phyloP scores from a whole-genome alignment of 2,888 invertebrate species.

The Onthophagus sagittarius region DNA sequence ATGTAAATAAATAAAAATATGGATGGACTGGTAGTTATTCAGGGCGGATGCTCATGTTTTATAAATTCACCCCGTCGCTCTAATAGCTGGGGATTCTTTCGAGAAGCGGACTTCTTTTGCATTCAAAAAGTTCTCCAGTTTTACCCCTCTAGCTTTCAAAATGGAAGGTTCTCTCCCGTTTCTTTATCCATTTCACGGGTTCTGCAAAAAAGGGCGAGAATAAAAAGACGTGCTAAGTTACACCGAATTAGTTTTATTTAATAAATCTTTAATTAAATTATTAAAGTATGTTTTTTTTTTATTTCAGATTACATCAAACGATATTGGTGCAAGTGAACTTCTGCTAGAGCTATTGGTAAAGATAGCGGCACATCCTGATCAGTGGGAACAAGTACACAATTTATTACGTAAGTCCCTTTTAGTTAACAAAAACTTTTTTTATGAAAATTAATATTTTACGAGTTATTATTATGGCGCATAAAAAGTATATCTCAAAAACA shows the following conservation, averaged over 20 bases:
- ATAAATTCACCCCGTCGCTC: background rate
- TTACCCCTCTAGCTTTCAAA: background rate
- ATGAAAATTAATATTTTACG: too few relatives aligned
- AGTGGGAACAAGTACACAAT: constrained; percentile 45
- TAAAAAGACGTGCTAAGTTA: background rate
- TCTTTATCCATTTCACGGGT: too few relatives aligned
- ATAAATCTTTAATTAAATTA: background rate
- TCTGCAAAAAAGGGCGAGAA: too few relatives aligned
- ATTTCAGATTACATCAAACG: constrained; percentile 21
- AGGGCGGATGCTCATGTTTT: background rate
- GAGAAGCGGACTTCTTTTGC: background rate
- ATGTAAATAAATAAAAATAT: too few relatives aligned
- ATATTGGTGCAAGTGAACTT: constrained; percentile 40
- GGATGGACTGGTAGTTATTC: background rate
- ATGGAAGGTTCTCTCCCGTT: background rate
- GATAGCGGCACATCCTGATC: constrained; percentile 46
- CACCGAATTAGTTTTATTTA: background rate
- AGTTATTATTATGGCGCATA: too few relatives aligned
- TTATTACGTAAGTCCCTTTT: constrained; percentile 41
- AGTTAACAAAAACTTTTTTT: too few relatives aligned
- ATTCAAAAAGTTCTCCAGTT: background rate
- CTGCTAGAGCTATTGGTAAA: constrained; percentile 46
- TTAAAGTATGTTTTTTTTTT: background rate
- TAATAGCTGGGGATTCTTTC: background rate
- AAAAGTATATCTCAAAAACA: too few relatives aligned